phyloP scores from a whole-genome alignment of 1,140 invertebrate genomes.

The Pinna nobilis region DNA sequence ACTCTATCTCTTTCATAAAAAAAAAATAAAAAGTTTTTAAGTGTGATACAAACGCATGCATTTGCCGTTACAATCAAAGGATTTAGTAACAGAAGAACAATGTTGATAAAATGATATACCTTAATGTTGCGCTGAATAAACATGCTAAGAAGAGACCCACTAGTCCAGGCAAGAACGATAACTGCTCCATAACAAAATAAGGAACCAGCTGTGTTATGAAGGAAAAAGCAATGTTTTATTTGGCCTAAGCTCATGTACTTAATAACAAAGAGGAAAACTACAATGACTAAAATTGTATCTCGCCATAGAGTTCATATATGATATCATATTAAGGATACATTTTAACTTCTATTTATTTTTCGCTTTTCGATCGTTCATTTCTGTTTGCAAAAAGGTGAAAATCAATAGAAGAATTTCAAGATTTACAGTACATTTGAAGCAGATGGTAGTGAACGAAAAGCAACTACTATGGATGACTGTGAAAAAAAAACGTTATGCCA shows the following conservation, averaged over 20 bases:
- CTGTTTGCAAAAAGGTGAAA: no score
- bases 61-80: no score
- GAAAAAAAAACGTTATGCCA: no score
- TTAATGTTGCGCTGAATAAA: slow-evolving; percentile 26
- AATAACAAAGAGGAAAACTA: neutral
- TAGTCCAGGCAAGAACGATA: slow-evolving; percentile 16
- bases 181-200: slow-evolving; percentile 29
- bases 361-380: neutral
- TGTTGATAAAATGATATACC: no score
- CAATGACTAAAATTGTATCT: neutral
- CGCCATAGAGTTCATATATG: neutral
- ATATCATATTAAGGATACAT: neutral
- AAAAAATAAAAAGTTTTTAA: no score
- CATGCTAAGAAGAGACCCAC: slow-evolving; percentile 17
- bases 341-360: neutral
- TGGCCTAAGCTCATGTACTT: neutral
- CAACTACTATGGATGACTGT: no score
- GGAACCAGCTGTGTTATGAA: slow-evolving; percentile 4
- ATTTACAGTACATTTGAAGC: no score
- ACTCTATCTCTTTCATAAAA: no score
- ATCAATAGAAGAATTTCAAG: no score
- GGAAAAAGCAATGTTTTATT: neutral
- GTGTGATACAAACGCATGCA: no score
- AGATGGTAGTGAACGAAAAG: no score
- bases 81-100: no score